A percentile compares a stretch with the other conserved stretches of the same genome.
Conservation (phyloP, 2,113 vertebrate species). For the Pollimyrus isidori region DNA sequence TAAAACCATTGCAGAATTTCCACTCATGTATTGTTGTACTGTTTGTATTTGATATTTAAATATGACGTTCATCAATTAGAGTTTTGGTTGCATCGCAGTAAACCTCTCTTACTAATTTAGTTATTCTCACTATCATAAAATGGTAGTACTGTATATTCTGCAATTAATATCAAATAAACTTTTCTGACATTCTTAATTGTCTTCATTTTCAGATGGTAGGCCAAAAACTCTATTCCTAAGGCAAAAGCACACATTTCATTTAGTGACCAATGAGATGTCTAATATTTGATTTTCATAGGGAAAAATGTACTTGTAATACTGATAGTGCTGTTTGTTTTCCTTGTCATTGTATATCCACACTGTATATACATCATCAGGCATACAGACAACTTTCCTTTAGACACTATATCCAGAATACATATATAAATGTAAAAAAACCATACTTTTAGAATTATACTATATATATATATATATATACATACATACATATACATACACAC, state of each 20-base stretch:
- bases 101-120: slow-evolving; percentile 42
- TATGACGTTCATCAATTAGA: slow-evolving; percentile 36
- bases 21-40: slow-evolving; percentile 39
- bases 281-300: background rate
- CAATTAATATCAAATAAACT: slow-evolving; percentile 71
- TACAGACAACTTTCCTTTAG: background rate
- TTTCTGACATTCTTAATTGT: slow-evolving; percentile 52
- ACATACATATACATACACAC: background rate
- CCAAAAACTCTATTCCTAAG: background rate
- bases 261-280: background rate
- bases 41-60: slow-evolving; percentile 45
- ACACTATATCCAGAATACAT: background rate
- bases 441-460: too few relatives aligned
- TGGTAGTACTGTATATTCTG: slow-evolving; percentile 68
- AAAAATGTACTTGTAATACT: background rate
- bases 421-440: too few relatives aligned
- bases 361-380: background rate
- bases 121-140: slow-evolving; percentile 63
- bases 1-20: slow-evolving; percentile 33
- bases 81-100: slow-evolving; percentile 49
- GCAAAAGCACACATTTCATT: background rate
- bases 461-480: background rate
- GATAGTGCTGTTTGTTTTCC: background rate
- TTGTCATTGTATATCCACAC: background rate
- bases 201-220: background rate